Evolutionary conservation across 1,140 invertebrate genomes (phyloP).

Genomic region (Atta colombica): DNA sequence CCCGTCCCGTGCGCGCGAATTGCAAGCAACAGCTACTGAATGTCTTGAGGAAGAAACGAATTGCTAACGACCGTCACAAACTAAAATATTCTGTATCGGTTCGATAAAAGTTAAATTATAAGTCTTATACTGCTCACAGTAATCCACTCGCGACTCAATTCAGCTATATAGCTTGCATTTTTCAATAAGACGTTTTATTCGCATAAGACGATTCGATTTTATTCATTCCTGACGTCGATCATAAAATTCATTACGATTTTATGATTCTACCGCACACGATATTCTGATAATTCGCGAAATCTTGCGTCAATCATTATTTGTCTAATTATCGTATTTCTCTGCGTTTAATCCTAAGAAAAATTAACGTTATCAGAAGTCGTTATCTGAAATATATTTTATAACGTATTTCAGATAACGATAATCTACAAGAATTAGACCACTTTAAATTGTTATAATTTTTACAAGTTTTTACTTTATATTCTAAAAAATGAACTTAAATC

Average conservation of each 20-base stretch:
- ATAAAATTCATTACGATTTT: constrained; percentile 31
- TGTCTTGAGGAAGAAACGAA: constrained; percentile 32
- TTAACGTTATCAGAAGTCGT: neutral
- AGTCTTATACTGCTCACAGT: constrained; percentile 19
- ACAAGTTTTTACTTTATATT: no score
- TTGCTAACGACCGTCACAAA: constrained; percentile 47
- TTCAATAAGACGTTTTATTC: constrained; percentile 38
- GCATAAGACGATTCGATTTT: constrained; percentile 5
- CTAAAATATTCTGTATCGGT: constrained; percentile 48
- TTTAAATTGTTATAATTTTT: no score
- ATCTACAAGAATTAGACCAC: no score
- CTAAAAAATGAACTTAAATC: no score
- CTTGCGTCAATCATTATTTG: neutral
- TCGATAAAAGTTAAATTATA: constrained; percentile 52
- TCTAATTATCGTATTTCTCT: neutral
- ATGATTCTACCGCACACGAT: neutral
- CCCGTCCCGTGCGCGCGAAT: neutral
- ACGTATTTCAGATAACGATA: neutral
- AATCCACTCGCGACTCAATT: neutral
- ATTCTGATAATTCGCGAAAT: neutral
- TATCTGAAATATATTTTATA: neutral
- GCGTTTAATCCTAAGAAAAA: neutral
- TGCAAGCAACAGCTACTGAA: constrained; percentile 33
- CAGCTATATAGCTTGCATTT: constrained; percentile 6
- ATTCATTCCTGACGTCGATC: constrained; percentile 1